phyloP scores from a whole-genome alignment of 2,797 vertebrate genomes.

The Peromyscus eremicus region DNA sequence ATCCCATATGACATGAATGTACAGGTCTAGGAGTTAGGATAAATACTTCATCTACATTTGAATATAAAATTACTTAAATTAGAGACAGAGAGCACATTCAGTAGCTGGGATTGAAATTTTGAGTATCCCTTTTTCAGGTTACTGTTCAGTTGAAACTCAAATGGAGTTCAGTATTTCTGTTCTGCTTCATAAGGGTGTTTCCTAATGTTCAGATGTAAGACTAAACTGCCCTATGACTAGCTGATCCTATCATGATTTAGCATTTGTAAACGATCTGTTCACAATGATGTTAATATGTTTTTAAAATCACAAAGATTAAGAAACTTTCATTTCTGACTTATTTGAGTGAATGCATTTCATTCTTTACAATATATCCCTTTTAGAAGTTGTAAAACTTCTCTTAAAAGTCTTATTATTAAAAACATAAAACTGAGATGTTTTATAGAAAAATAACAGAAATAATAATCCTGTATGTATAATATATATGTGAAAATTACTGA shows the following conservation, averaged over 20 bases:
- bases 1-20: conserved; percentile 51
- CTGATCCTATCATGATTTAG: not conserved
- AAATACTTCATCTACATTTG: conserved; percentile 73
- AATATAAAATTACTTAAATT: conserved; percentile 71
- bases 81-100: conserved; percentile 54
- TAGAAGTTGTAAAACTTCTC: not conserved
- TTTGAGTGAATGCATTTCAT: conserved; percentile 11
- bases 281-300: not conserved
- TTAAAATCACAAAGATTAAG: conserved; percentile 30
- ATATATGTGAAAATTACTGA: not conserved
- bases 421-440: not conserved
- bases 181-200: conserved; percentile 26
- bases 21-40: conserved; percentile 60
- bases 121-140: conserved; percentile 34
- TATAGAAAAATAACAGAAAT: not conserved
- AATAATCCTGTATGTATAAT: not conserved
- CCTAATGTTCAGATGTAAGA: conserved; percentile 41
- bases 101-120: conserved; percentile 13
- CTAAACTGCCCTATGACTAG: not conserved
- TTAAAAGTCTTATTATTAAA: conserved; percentile 40
- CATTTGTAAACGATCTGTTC: not conserved
- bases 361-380: not conserved
- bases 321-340: conserved; percentile 56
- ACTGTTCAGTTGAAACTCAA: conserved; percentile 29
- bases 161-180: conserved; percentile 32